A percentile compares a stretch with the other conserved stretches of the same genome.
Evolutionary conservation across 1,140 invertebrate species (phyloP).

Genomic region (Drosophila burlai): DNA sequence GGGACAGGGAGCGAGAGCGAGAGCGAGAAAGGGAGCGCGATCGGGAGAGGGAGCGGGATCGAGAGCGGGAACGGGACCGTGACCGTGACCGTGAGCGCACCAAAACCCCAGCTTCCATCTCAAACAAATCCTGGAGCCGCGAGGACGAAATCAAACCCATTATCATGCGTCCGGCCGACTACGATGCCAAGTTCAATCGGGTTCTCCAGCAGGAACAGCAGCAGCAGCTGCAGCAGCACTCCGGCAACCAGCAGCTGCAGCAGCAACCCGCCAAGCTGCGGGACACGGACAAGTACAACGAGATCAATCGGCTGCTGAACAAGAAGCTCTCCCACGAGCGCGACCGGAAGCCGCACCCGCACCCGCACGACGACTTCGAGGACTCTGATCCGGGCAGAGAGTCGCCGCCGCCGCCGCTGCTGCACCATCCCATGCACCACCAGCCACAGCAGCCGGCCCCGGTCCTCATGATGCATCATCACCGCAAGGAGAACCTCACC

Average conservation of each 20-base stretch:
- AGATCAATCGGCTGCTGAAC: constrained; percentile 77
- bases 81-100: constrained; percentile 54
- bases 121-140: constrained; percentile 67
- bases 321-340: constrained; percentile 67
- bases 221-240: constrained; percentile 36
- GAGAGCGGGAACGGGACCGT: constrained; percentile 4
- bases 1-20: constrained; percentile 56
- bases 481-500: constrained; percentile 79
- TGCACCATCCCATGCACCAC: constrained; percentile 20
- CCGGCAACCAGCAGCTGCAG: constrained; percentile 5
- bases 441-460: constrained; percentile 7
- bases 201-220: constrained; percentile 73
- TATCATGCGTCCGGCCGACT: constrained; percentile 79
- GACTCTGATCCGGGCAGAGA: constrained; percentile 68
- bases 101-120: constrained; percentile 60
- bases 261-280: constrained; percentile 49
- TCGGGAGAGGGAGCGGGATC: constrained; percentile 11
- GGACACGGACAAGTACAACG: constrained; percentile 78
- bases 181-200: constrained; percentile 82
- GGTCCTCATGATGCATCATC: constrained; percentile 11
- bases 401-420: constrained; percentile 2
- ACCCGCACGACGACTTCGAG: constrained; percentile 63
- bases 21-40: constrained; percentile 51
- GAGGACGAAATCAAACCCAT: constrained; percentile 82
- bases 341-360: constrained; percentile 31